phyloP scores from a whole-genome alignment of 2,888 invertebrate genomes.

The Amblyjoppa fuscipennis region DNA sequence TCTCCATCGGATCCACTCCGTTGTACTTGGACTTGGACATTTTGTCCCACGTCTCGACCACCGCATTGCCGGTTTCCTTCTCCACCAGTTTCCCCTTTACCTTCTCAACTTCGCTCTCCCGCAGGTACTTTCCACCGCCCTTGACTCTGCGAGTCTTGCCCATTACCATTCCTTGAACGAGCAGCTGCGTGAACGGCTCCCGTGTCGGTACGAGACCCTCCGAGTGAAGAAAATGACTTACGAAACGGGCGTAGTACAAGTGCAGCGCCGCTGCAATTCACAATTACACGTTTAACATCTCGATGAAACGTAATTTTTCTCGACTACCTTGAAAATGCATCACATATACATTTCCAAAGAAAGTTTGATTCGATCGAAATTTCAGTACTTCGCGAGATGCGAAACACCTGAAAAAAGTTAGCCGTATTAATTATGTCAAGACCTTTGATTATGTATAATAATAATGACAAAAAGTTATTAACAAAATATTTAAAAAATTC shows the following conservation, averaged over 20 bases:
- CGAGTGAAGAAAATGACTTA: constrained; percentile 95
- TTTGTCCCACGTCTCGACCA: constrained; percentile 96
- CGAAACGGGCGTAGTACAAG: constrained; percentile 98
- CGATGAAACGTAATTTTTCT: no score
- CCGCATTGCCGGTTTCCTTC: constrained; percentile 88
- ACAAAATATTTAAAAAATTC: no score
- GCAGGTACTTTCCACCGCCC: constrained; percentile 92
- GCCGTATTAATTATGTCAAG: no score
- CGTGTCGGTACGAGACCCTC: constrained; percentile 90
- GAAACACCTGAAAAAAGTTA: not conserved
- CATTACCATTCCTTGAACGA: constrained; percentile 99
- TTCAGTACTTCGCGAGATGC: no score
- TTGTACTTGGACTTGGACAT: constrained; percentile 99
- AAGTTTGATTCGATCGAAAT: no score
- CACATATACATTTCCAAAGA: no score
- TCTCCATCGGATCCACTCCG: constrained; percentile 96
- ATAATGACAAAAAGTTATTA: not conserved
- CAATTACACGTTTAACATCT: not conserved
- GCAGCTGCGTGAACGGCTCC: constrained; percentile 96
- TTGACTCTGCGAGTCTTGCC: constrained; percentile 92
- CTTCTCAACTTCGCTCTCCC: constrained; percentile 88
- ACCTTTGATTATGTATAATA: not conserved
- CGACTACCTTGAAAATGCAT: no score
- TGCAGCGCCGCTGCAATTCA: constrained; percentile 92
- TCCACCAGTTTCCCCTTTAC: constrained; percentile 87